Base-by-base conservation (phyloP, 2,113 vertebrate species). In the Clarias batrachus region DNA sequence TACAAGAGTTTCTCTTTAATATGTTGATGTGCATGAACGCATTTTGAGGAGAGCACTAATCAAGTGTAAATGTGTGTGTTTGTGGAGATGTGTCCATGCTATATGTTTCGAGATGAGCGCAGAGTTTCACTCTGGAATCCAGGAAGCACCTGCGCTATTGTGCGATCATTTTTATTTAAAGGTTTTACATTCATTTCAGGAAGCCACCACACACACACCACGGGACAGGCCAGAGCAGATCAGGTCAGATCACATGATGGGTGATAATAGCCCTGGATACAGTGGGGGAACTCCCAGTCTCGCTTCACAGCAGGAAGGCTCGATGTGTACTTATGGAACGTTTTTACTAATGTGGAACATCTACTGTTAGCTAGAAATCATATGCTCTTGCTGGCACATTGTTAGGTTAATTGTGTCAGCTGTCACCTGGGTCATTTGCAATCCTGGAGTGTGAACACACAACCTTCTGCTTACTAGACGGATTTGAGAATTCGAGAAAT, bases 71-170 rank as follows among this genome's bases (percentile, higher is more conserved):
- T 77, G 86, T 80, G 62, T 87, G 74, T 84, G 56, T 62, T 76
- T 84, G 82, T 80, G 68, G 71, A 73, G 68, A 73, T 68, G 78
- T 56, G 30, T 73, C 3, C 4, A 59, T 16, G 11, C 54, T 79
- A 79, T 33, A 59, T 60, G 54, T 73, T 56, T 59, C 33, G 19
- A n/a, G n/a, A 73, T 86, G 81, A 86, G 68, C 66, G 2, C 68
- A 65, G 81, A 65, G 82, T 83, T 87, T 84, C 14, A 74, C 65
- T 86, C 85, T 78, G 82, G 85, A 90, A 84, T 87, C 77, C 89
- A 88, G 89, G 89, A 90, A 90, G 76, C 89, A 90, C 89, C 89
- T 90, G 89, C 65, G 59, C 87, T 62, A 86, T 88, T 90, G 86
- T 89, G 83, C 86, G 80, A 71, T 89, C 70, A 52, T 74, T 48